Conservation (phyloP, 2,113 vertebrate species). For the Chaetorhynchus papuensis region DNA sequence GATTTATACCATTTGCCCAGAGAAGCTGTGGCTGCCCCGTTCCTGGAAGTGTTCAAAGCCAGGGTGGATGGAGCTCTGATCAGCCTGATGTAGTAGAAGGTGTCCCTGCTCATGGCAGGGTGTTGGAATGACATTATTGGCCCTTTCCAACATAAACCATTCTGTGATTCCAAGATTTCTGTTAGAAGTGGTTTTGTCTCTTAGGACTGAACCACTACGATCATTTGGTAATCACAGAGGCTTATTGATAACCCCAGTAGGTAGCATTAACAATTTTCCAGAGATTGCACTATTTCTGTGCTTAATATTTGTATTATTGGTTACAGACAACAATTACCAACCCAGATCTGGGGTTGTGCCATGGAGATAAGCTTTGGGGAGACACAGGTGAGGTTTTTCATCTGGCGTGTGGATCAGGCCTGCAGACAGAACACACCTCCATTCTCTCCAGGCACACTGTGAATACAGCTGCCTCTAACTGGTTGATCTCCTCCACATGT, state of each 20-base stretch:
- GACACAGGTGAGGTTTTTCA: not conserved
- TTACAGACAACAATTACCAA: not conserved
- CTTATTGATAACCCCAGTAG: not conserved
- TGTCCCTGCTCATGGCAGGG: not conserved
- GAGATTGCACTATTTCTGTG: not conserved
- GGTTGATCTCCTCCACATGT: not conserved
- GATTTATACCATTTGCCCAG: not conserved
- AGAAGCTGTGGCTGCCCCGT: not conserved
- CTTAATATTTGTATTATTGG: not conserved
- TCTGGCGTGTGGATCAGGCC: not conserved
- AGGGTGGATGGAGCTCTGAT: not conserved
- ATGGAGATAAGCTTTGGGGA: not conserved
- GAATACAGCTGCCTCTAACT: not conserved
- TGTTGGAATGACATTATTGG: not conserved
- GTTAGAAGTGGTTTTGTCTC: not conserved
- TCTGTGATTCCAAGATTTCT: not conserved
- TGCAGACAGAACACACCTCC: not conserved
- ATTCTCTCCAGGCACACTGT: not conserved
- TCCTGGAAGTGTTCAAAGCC: not conserved
- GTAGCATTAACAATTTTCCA: not conserved
- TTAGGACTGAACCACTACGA: not conserved
- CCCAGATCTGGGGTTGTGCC: not conserved
- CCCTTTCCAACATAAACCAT: not conserved
- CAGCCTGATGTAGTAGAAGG: not conserved
- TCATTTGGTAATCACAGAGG: not conserved